A percentile compares a stretch with the other conserved stretches of the same genome.
phyloP scores from a whole-genome alignment of 2,113 vertebrate species.

The Steatornis caripensis region DNA sequence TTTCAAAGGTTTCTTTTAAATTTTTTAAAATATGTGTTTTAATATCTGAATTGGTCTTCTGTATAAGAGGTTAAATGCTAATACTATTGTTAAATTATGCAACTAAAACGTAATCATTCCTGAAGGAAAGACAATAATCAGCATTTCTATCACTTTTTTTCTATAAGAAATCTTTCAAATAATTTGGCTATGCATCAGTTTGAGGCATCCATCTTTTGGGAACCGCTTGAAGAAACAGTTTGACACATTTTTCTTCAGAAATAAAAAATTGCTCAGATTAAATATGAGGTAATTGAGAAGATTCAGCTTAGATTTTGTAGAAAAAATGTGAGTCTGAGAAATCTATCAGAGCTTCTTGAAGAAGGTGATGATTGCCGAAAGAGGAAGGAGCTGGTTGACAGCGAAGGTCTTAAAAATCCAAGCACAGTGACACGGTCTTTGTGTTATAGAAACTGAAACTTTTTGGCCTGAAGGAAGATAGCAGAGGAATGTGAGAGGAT shows the following conservation, averaged over 20 bases:
- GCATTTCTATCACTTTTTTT: neutral
- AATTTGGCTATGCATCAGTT: neutral
- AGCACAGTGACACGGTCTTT: neutral
- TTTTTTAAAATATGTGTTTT: neutral
- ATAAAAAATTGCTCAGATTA: neutral
- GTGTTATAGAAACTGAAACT: neutral
- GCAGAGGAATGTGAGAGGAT: neutral
- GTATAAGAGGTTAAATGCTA: neutral
- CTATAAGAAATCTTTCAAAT: neutral
- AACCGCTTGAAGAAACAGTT: neutral
- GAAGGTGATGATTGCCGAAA: neutral
- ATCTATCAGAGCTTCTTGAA: neutral
- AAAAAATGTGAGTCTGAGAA: neutral
- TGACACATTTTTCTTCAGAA: slow-evolving; percentile 2
- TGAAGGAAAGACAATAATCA: neutral
- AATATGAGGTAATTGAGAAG: neutral
- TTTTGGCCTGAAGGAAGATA: neutral
- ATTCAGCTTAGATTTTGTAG: neutral
- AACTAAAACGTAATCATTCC: neutral
- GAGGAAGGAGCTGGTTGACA: neutral
- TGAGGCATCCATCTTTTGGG: neutral
- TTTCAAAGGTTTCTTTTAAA: neutral
- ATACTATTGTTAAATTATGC: neutral
- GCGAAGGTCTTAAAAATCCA: neutral
- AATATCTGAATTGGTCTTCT: neutral